Evolutionary conservation across 2,888 invertebrate species (phyloP).

Genomic region (Lottia gigantea): DNA sequence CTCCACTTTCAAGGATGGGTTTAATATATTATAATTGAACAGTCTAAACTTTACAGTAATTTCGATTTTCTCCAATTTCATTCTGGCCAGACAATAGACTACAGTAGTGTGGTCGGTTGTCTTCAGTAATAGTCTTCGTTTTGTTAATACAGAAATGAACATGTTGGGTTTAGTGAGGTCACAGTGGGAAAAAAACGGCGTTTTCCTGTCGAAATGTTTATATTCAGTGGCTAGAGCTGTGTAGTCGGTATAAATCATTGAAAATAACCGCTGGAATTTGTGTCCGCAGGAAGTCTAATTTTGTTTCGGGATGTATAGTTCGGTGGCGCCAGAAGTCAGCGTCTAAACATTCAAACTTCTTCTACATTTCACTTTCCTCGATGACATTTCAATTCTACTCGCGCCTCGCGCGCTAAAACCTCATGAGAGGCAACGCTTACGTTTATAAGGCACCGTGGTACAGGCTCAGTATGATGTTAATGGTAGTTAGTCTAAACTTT

Average conservation of each 20-base stretch:
- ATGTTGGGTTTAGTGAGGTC: not conserved
- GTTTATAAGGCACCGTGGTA: not conserved
- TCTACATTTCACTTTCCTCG: conserved; percentile 4
- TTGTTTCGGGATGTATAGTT: not conserved
- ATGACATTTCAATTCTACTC: conserved; percentile 3
- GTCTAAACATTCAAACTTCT: conserved; percentile 8
- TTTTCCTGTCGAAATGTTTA: conserved; percentile 7
- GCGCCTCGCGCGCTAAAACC: conserved; percentile 6
- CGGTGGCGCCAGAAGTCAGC: conserved; percentile 7
- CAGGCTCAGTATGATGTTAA: not conserved
- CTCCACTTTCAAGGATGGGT: too few relatives aligned
- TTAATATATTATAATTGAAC: too few relatives aligned
- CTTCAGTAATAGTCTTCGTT: conserved; percentile 1
- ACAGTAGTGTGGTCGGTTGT: not conserved
- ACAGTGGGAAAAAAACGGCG: not conserved
- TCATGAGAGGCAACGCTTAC: not conserved
- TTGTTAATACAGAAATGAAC: not conserved
- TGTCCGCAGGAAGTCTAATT: conserved; percentile 11
- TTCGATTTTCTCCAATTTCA: not conserved
- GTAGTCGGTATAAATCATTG: conserved; percentile 4
- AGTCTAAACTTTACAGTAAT: too few relatives aligned
- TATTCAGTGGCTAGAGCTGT: not conserved
- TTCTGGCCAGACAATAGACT: not conserved
- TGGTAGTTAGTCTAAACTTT: not conserved
- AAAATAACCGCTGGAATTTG: conserved; percentile 10